phyloP scores from a whole-genome alignment of 2,113 vertebrate species.

The Papio anubis region DNA sequence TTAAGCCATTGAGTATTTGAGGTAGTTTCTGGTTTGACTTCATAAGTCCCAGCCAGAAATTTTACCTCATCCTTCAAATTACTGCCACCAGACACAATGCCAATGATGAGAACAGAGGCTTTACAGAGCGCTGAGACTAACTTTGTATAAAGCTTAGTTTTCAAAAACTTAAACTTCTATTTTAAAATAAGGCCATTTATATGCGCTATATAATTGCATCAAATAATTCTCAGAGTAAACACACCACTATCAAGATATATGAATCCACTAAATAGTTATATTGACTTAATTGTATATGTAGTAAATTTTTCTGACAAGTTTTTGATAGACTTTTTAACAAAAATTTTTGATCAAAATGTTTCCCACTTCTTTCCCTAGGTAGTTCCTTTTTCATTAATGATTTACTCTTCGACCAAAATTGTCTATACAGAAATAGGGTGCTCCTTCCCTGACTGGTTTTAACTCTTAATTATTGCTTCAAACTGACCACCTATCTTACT shows the following conservation, averaged over 20 bases:
- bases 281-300: slow-evolving; percentile 8
- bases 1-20: not conserved
- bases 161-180: not conserved
- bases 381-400: not conserved
- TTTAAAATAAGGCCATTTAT: not conserved
- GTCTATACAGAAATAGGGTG: not conserved
- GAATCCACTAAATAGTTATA: not conserved
- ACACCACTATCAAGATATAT: not conserved
- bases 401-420: not conserved
- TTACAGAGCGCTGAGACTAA: not conserved
- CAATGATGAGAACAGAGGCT: slow-evolving; percentile 5
- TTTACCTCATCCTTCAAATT: slow-evolving; percentile 48
- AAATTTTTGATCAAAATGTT: not conserved
- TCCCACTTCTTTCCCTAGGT: not conserved
- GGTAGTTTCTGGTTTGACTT: slow-evolving; percentile 30
- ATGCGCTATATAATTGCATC: not conserved
- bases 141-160: not conserved
- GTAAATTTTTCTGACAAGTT: slow-evolving; percentile 9
- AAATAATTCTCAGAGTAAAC: slow-evolving; percentile 3
- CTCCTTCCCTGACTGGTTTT: not conserved
- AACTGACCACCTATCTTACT: not conserved
- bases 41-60: slow-evolving; percentile 44
- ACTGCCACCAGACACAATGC: not conserved
- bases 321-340: not conserved
- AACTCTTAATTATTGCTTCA: not conserved